These are phyloP conservation scores for Solea senegalensis DNA, from an alignment of 2,113 vertebrate genomes.

Conservation along the genomic window DNA sequence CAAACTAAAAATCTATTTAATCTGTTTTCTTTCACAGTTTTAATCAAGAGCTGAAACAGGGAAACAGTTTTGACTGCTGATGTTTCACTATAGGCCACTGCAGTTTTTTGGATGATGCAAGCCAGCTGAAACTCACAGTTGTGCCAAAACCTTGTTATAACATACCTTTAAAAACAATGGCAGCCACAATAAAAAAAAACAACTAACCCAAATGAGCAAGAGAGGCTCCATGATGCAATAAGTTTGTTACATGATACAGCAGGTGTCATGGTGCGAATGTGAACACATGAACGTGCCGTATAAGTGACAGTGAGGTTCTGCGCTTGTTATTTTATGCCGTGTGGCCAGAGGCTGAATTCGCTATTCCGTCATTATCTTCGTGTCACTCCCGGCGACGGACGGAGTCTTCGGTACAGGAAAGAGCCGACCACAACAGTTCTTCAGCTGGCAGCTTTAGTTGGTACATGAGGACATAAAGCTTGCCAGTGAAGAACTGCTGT, in stretches of 20 bases:
- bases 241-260: conserved; percentile 73
- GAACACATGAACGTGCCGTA: conserved; percentile 73
- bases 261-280: conserved; percentile 66
- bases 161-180: conserved; percentile 24
- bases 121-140: conserved; percentile 46
- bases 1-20: conserved; percentile 3
- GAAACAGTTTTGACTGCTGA: neutral
- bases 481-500: conserved; percentile 99
- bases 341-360: conserved; percentile 9
- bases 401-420: conserved; percentile 77
- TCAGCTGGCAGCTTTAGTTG: conserved; percentile 99
- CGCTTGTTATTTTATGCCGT: neutral
- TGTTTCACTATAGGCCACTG: conserved; percentile 1
- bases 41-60: neutral
- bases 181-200: conserved; percentile 1
- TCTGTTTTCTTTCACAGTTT: conserved; percentile 5
- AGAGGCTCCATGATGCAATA: conserved; percentile 56
- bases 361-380: neutral
- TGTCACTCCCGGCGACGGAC: neutral
- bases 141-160: conserved; percentile 25
- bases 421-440: conserved; percentile 99
- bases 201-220: conserved; percentile 15
- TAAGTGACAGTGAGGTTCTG: conserved; percentile 58
- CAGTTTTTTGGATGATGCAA: conserved; percentile 41
- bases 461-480: conserved; percentile 97